Conservation (phyloP, 2,888 invertebrate genomes). For the Clostera curtula region DNA sequence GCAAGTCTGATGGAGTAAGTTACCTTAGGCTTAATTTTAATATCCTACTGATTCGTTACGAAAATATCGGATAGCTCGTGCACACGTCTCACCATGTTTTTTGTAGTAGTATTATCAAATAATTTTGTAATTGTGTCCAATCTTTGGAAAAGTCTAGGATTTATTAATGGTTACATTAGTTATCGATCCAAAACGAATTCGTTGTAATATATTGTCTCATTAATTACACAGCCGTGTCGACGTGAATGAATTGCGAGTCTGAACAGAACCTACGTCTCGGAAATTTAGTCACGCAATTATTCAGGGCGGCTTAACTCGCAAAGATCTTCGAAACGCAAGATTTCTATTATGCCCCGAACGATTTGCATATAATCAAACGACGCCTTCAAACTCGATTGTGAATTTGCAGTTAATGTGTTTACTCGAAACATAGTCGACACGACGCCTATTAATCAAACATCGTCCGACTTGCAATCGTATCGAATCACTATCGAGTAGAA, state of each 20-base stretch:
- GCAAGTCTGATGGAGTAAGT: too few species aligned
- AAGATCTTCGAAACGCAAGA: constrained; percentile 34
- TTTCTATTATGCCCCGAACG: constrained; percentile 39
- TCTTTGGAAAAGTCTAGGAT: constrained; percentile 28
- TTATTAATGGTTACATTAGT: constrained; percentile 33
- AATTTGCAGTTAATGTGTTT: constrained; percentile 16
- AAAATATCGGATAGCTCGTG: too few species aligned
- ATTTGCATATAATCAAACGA: constrained; percentile 43
- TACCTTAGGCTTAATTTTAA: too few species aligned
- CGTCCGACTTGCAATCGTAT: constrained; percentile 53
- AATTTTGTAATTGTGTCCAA: constrained; percentile 20
- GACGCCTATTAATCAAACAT: constrained; percentile 43
- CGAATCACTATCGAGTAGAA: constrained; percentile 56
- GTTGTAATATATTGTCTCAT: constrained; percentile 52
- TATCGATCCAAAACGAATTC: constrained; percentile 50
- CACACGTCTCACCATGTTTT: too few species aligned
- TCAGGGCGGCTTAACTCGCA: constrained; percentile 29
- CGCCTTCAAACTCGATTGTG: constrained; percentile 18
- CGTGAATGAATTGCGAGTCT: constrained; percentile 46
- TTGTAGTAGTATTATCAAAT: too few species aligned
- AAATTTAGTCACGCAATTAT: constrained; percentile 59
- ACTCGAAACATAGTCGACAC: constrained; percentile 31
- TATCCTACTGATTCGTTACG: too few species aligned
- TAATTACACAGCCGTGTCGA: constrained; percentile 47
- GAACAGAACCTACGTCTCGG: constrained; percentile 41